A percentile compares a stretch with the other conserved stretches of the same genome.
Evolutionary conservation across 2,888 invertebrate species (phyloP).

Genomic region (Margaritifera margaritifera): DNA sequence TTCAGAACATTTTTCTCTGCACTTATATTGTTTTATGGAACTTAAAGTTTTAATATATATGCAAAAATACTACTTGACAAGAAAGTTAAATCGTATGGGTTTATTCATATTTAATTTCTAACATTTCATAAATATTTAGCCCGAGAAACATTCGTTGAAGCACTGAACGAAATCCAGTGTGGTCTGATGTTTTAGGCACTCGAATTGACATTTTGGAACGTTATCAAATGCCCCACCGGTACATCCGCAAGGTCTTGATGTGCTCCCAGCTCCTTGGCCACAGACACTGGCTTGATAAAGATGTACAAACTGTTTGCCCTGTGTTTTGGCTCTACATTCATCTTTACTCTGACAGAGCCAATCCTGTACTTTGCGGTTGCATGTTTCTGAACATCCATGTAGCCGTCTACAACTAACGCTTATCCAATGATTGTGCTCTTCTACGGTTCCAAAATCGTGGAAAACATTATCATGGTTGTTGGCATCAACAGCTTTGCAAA

Average conservation of each 20-base stretch:
- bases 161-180: too few relatives aligned
- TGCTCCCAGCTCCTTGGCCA: slow-evolving; percentile 1
- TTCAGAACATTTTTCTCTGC: too few relatives aligned
- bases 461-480: slow-evolving; percentile 1
- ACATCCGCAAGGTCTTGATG: slow-evolving; percentile 7
- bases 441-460: slow-evolving; percentile 9
- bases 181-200: too few relatives aligned
- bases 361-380: slow-evolving; percentile 5
- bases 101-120: too few relatives aligned
- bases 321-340: slow-evolving; percentile 4
- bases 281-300: slow-evolving; percentile 11
- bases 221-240: too few relatives aligned
- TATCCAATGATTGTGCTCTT: background rate
- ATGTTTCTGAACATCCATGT: slow-evolving; percentile 6
- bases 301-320: slow-evolving; percentile 4
- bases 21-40: too few relatives aligned
- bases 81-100: too few relatives aligned
- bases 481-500: slow-evolving; percentile 11
- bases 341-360: slow-evolving; percentile 10
- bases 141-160: too few relatives aligned
- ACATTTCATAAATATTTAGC: too few relatives aligned
- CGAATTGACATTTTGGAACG: too few relatives aligned
- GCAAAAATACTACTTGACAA: too few relatives aligned
- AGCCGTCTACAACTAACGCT: slow-evolving; percentile 8
- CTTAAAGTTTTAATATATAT: too few relatives aligned